Evolutionary conservation across 2,113 vertebrate species (phyloP).

Genomic region (Pterophyllum scalare): DNA sequence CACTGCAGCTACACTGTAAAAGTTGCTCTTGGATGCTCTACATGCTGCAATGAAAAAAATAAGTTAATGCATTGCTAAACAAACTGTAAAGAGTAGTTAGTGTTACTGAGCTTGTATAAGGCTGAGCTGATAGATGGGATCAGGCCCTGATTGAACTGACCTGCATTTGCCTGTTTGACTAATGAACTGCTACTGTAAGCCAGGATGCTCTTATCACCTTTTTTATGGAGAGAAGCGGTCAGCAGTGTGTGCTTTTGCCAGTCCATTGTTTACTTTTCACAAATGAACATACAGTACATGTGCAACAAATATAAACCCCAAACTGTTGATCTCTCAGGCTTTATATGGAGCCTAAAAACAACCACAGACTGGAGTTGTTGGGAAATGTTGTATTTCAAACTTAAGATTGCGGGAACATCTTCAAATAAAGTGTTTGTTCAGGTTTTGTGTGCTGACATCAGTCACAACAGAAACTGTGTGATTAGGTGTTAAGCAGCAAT

Average conservation of each 20-base stretch:
- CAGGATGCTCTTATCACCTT: slow-evolving; percentile 50
- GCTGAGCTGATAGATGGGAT: slow-evolving; percentile 59
- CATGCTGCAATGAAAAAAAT: slow-evolving; percentile 18
- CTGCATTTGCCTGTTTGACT: slow-evolving; percentile 52
- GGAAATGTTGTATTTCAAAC: not conserved
- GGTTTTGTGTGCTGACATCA: not conserved
- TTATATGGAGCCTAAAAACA: slow-evolving; percentile 2
- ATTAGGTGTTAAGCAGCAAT: slow-evolving; percentile 4
- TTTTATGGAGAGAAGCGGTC: slow-evolving; percentile 31
- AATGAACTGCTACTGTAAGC: slow-evolving; percentile 72
- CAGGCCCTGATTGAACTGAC: slow-evolving; percentile 51
- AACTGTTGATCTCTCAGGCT: slow-evolving; percentile 5
- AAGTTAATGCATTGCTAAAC: slow-evolving; percentile 50
- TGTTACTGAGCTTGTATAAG: slow-evolving; percentile 14
- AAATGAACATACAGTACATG: not conserved
- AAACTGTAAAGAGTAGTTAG: slow-evolving; percentile 41
- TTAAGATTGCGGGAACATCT: not conserved
- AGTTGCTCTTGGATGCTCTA: slow-evolving; percentile 27
- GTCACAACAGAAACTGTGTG: not conserved
- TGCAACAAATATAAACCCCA: not conserved
- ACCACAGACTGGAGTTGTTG: not conserved
- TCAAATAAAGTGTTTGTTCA: slow-evolving; percentile 7
- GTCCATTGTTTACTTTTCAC: not conserved
- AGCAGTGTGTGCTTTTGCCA: not conserved
- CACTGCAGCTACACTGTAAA: slow-evolving; percentile 7